Evolutionary conservation across 1,140 invertebrate genomes (phyloP).

Genomic region (Anadara kagoshimensis): DNA sequence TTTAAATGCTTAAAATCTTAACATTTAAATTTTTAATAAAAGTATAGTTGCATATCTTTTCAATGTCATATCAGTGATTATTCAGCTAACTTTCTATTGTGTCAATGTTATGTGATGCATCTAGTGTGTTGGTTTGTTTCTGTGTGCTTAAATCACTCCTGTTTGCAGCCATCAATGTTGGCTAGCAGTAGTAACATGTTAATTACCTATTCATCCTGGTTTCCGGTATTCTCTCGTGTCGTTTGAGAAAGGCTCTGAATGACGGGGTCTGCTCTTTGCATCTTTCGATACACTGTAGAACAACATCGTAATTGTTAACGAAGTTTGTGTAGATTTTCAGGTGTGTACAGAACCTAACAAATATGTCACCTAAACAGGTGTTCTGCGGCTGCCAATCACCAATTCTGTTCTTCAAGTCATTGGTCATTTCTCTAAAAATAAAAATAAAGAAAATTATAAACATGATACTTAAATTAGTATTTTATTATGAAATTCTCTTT

Average conservation of each 20-base stretch:
- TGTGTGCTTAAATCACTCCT: no score
- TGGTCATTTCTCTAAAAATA: slow-evolving; percentile 55
- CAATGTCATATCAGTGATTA: neutral
- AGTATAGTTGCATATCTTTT: neutral
- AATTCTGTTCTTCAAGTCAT: slow-evolving; percentile 62
- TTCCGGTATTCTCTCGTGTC: slow-evolving; percentile 62
- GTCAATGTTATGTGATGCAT: no score
- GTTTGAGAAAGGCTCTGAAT: slow-evolving; percentile 66
- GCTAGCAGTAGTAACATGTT: no score
- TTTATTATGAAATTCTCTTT: neutral
- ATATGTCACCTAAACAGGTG: slow-evolving; percentile 69
- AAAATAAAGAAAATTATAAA: slow-evolving; percentile 7
- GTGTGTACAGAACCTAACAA: slow-evolving; percentile 64
- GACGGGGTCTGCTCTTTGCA: slow-evolving; percentile 61
- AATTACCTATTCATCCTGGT: slow-evolving; percentile 69
- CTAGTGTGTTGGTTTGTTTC: no score
- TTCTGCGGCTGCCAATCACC: slow-evolving; percentile 61
- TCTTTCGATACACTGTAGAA: slow-evolving; percentile 64
- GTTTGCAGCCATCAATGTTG: no score
- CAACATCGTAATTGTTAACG: slow-evolving; percentile 68
- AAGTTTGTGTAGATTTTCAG: slow-evolving; percentile 69
- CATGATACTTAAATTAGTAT: neutral
- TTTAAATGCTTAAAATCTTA: no score
- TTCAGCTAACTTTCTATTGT: no score
- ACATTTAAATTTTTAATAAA: no score